Percentiles rank a stretch among this genome's conserved stretches.
phyloP scores from a whole-genome alignment of 2,888 invertebrate species.

The Lasius platythorax region DNA sequence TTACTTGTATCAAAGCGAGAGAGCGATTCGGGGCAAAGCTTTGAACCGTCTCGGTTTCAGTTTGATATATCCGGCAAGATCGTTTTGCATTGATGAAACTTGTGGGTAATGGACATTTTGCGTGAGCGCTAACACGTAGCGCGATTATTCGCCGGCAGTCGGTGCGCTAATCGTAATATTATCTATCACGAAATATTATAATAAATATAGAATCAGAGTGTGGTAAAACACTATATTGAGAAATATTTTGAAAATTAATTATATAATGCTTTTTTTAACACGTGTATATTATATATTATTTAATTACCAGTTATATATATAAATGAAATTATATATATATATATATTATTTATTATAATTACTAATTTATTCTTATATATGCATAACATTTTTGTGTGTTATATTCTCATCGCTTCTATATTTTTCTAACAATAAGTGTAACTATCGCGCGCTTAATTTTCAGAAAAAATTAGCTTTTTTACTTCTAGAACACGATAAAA shows the following conservation, averaged over 20 bases:
- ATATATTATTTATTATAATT: neutral
- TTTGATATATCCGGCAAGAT: slow-evolving; percentile 48
- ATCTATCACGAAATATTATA: neutral
- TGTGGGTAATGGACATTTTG: slow-evolving; percentile 39
- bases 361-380: neutral
- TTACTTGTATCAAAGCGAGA: slow-evolving; percentile 62
- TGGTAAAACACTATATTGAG: neutral
- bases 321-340: neutral
- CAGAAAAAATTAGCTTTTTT: neutral
- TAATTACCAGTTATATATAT: neutral
- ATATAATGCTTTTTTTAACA: neutral
- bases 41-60: slow-evolving; percentile 49
- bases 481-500: neutral
- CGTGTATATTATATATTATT: neutral
- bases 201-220: neutral
- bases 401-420: neutral
- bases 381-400: neutral
- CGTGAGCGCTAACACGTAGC: slow-evolving; percentile 16
- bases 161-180: neutral
- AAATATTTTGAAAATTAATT: neutral
- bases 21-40: slow-evolving; percentile 49
- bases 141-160: slow-evolving; percentile 6
- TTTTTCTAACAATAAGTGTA: neutral
- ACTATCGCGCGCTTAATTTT: neutral
- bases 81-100: slow-evolving; percentile 35